phyloP scores from a whole-genome alignment of 2,797 vertebrate species.

The Spinibarbus caldwelli region DNA sequence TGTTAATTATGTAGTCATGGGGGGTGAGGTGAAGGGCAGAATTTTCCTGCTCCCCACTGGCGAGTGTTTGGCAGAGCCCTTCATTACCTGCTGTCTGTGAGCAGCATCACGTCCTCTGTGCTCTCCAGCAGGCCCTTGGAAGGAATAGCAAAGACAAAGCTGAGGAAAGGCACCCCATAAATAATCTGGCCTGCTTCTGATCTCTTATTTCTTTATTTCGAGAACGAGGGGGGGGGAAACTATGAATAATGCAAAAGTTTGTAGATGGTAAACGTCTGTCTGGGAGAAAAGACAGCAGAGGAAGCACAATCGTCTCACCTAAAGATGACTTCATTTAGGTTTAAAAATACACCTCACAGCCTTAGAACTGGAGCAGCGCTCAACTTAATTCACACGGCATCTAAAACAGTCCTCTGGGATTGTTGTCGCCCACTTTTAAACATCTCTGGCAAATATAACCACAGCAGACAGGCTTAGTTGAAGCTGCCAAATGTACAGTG shows the following conservation, averaged over 20 bases:
- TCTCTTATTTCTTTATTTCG: slow-evolving; percentile 47
- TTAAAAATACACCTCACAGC: slow-evolving; percentile 35
- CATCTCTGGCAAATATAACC: slow-evolving; percentile 1
- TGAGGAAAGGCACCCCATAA: slow-evolving; percentile 15
- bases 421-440: slow-evolving; percentile 19
- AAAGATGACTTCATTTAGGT: slow-evolving; percentile 32
- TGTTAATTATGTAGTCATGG: not conserved
- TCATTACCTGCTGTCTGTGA: not conserved
- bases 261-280: slow-evolving; percentile 32
- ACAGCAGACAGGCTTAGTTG: slow-evolving; percentile 8
- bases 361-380: slow-evolving; percentile 3
- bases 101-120: not conserved
- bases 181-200: slow-evolving; percentile 34
- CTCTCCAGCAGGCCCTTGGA: slow-evolving; percentile 14
- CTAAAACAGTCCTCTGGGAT: slow-evolving; percentile 12
- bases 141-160: not conserved
- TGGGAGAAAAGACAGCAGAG: slow-evolving; percentile 7
- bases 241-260: slow-evolving; percentile 51
- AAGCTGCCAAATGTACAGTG: not conserved
- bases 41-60: not conserved
- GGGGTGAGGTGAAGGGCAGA: not conserved
- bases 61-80: slow-evolving; percentile 4
- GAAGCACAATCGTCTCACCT: slow-evolving; percentile 17
- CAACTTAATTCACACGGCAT: not conserved
- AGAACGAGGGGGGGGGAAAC: not conserved